Conservation (phyloP, 2,888 invertebrate species). For the Pollenia angustigena region DNA sequence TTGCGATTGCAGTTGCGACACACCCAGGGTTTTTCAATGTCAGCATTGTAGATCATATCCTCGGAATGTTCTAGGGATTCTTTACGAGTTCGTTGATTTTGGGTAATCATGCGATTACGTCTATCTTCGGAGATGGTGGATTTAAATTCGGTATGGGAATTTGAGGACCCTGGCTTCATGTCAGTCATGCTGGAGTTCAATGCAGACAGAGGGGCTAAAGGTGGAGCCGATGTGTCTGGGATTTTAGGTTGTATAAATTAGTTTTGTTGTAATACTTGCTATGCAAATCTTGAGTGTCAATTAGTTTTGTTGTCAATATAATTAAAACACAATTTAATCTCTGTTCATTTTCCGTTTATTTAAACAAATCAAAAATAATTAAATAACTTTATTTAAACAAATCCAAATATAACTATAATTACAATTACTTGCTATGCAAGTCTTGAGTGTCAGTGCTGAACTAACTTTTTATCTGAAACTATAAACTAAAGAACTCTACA, state of each 20-base stretch:
- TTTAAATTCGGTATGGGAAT: constrained; percentile 75
- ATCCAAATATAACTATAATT: no score
- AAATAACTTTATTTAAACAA: no score
- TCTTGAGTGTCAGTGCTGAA: no score
- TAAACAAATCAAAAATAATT: no score
- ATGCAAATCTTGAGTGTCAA: no score
- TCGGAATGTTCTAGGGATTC: constrained; percentile 84
- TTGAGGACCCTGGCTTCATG: constrained; percentile 72
- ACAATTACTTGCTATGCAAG: no score
- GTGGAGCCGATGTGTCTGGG: constrained; percentile 54
- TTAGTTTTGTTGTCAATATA: no score
- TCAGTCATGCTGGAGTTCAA: constrained; percentile 73
- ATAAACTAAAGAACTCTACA: no score
- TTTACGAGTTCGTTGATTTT: constrained; percentile 84
- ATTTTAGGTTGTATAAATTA: constrained; percentile 75
- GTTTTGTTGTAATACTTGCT: no score
- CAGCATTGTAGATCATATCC: constrained; percentile 84
- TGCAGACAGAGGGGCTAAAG: constrained; percentile 59
- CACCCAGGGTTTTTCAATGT: constrained; percentile 85
- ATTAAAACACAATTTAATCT: no score
- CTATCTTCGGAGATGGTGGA: constrained; percentile 81
- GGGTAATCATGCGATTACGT: constrained; percentile 83
- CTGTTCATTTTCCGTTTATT: no score
- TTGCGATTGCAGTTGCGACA: constrained; percentile 89
- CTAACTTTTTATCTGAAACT: no score